A percentile compares a stretch with the other conserved stretches of the same genome.
Evolutionary conservation across 2,888 invertebrate species (phyloP).

Genomic region (Dolichopus griseipennis): DNA sequence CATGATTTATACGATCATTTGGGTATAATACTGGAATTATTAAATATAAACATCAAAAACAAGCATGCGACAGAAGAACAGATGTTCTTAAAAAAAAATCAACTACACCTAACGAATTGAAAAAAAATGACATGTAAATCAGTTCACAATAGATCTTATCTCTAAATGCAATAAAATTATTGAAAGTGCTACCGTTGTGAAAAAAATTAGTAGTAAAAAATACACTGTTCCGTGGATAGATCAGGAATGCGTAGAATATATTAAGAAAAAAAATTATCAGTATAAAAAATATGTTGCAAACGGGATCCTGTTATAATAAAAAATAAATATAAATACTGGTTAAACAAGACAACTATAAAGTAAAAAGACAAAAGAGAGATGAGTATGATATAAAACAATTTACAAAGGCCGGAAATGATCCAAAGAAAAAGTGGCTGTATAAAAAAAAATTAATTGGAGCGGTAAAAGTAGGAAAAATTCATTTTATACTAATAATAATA

Average conservation of each 20-base stretch:
- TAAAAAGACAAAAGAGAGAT: background rate
- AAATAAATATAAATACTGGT: background rate
- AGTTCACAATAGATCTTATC: too few species aligned
- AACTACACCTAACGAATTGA: background rate
- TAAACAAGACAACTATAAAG: background rate
- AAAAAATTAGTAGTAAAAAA: background rate
- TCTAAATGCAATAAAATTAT: background rate
- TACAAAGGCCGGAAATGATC: background rate
- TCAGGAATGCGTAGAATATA: background rate
- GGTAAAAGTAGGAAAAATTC: background rate
- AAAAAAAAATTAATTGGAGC: background rate
- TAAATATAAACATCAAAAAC: background rate
- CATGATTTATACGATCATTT: background rate
- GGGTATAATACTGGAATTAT: background rate
- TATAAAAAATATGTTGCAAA: background rate
- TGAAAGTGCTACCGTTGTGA: background rate
- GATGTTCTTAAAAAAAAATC: background rate
- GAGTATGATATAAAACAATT: background rate
- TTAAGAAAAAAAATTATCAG: background rate
- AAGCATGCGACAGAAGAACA: background rate
- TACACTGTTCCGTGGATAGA: background rate
- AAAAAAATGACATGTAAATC: background rate
- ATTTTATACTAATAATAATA: constrained; percentile 7
- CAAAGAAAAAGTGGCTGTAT: background rate
- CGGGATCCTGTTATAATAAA: background rate